These are phyloP conservation scores for Acipenser ruthenus DNA, from an alignment of 2,797 vertebrate genomes.

Conservation along the genomic window DNA sequence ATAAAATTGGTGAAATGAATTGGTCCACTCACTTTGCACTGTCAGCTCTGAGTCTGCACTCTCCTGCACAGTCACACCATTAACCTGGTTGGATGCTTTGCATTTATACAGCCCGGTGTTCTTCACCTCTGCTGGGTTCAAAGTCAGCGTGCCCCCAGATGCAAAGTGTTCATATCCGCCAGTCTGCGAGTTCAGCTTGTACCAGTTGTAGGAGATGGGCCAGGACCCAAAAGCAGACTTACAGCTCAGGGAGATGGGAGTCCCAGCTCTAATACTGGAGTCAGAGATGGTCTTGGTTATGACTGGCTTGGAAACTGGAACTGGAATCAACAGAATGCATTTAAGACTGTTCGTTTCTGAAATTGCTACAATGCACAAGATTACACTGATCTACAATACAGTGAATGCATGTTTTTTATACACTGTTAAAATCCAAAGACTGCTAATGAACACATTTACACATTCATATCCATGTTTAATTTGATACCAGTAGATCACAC, in stretches of 20 bases:
- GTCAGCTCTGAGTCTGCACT: background rate
- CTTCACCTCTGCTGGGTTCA: background rate
- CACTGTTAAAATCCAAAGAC: too few species aligned
- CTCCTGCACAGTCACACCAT: background rate
- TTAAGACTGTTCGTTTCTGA: too few species aligned
- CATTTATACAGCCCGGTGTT: background rate
- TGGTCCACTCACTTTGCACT: conserved; percentile 1
- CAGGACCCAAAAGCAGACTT: background rate
- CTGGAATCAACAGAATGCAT: background rate
- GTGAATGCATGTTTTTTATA: too few species aligned
- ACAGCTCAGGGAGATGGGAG: background rate
- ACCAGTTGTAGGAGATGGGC: conserved; percentile 9
- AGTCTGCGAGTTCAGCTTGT: background rate
- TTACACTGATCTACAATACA: too few species aligned
- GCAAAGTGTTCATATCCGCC: background rate
- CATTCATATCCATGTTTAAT: too few species aligned
- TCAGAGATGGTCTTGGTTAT: background rate
- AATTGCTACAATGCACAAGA: too few species aligned
- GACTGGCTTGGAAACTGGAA: background rate
- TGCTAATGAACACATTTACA: too few species aligned
- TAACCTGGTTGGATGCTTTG: background rate
- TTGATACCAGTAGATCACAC: too few species aligned
- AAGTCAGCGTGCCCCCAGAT: background rate
- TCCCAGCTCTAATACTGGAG: background rate
- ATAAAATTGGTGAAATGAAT: background rate